Base-by-base conservation (phyloP, 1,140 invertebrate species). In the Lasioglossum baleicum region DNA sequence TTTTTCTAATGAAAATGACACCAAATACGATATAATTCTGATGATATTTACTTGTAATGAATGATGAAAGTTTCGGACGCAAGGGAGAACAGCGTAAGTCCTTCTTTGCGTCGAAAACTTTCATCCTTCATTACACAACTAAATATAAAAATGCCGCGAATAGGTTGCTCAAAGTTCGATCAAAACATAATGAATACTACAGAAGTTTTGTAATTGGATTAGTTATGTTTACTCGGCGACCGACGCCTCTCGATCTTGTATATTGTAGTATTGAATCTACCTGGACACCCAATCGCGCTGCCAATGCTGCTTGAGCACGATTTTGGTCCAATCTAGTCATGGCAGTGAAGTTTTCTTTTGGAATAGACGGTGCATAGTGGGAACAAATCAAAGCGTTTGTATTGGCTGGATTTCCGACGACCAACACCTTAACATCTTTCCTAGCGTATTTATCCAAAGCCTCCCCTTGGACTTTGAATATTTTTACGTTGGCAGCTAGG, bases 321-420 rank as follows among this genome's bases (percentile, higher is more conserved):
- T 99, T 99, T 91, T 99, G 99, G 94, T 99, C 99, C 22, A 99
- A 94, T 82, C 99, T 95, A 0, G 99, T 99, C 97, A 99, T 98
- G 6, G 99, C 99, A 66, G 97, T 97, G 91, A 99, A 99, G 92
- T 99, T 99, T 91, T 98, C 96, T 84, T 96, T 96, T 20, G 99
- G 99, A 92, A 99, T 99, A 6, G 97, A 98, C 51, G 98, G 98
- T n/a, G 98, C 98, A 93, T 99, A 99, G 89, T 98, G 97, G 4
- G 98, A 97, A 89, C 98, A 98, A 84, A 99, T 98, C 13, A 99
- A 94, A 22, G 99, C 99, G 94, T 99, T 99, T 0, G 99, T 99
- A 91, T 99, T 99, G 0, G 99, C 99, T 66, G 99, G 99, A 93
- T 99, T 99, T 56, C 99, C 99, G 89, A 99, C 99, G 63, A 99